Evolutionary conservation across 2,113 vertebrate genomes (phyloP).

Genomic region (Gnathonemus longibarbis): DNA sequence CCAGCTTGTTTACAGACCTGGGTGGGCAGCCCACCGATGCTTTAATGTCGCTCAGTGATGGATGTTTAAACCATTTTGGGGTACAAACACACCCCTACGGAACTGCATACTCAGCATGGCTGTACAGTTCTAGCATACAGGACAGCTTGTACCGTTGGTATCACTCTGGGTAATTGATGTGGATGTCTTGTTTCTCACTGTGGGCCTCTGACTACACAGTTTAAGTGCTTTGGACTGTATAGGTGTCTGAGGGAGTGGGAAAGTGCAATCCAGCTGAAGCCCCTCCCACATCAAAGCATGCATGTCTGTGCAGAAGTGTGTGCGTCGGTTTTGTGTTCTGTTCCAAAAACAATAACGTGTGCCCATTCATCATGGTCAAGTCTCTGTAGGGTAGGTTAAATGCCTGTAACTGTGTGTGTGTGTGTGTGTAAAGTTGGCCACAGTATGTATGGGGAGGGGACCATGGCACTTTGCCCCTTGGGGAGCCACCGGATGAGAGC

Average conservation of each 20-base stretch:
- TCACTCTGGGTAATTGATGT: neutral
- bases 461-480: neutral
- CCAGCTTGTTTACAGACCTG: neutral
- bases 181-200: neutral
- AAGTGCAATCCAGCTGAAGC: neutral
- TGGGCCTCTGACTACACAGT: neutral
- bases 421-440: neutral
- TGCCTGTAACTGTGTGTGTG: constrained; percentile 2
- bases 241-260: neutral
- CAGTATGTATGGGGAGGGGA: neutral
- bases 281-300: neutral
- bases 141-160: neutral
- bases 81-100: neutral
- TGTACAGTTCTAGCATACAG: neutral
- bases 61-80: neutral
- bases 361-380: neutral
- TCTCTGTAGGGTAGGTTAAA: neutral
- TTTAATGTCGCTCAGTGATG: neutral
- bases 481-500: neutral
- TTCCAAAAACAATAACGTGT: neutral
- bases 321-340: neutral
- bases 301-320: neutral
- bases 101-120: neutral
- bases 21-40: neutral
- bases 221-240: neutral